Evolutionary conservation across 2,888 invertebrate genomes (phyloP).

Genomic region (Psococerastis gibbosa): DNA sequence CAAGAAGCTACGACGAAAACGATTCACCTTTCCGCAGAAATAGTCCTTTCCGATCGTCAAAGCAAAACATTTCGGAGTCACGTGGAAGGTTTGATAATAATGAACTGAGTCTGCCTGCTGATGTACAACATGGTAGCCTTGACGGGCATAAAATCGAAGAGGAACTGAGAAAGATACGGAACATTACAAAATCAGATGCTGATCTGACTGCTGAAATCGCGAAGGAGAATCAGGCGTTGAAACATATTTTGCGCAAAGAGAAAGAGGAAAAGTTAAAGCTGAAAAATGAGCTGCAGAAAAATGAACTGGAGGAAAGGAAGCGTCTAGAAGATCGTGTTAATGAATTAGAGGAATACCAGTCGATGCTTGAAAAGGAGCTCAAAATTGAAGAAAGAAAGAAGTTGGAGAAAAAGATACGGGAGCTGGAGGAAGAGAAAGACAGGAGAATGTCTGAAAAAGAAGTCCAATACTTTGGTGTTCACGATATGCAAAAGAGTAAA

Average conservation of each 20-base stretch:
- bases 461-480: slow-evolving; percentile 3
- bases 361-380: background rate
- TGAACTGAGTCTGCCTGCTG: background rate
- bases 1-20: background rate
- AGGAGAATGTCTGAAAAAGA: slow-evolving; percentile 8
- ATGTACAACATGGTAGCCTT: slow-evolving; percentile 1
- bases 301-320: background rate
- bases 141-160: slow-evolving; percentile 7
- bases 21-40: slow-evolving; percentile 7
- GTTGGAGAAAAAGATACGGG: background rate
- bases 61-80: background rate
- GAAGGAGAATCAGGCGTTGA: slow-evolving; percentile 2
- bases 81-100: background rate
- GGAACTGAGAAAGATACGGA: background rate
- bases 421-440: slow-evolving; percentile 7
- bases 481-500: background rate
- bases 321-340: background rate
- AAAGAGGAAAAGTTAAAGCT: slow-evolving; percentile 1
- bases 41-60: background rate
- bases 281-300: background rate
- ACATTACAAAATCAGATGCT: slow-evolving; percentile 6
- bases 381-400: slow-evolving; percentile 6
- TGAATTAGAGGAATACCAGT: background rate
- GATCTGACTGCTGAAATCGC: background rate
- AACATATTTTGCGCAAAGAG: slow-evolving; percentile 3